A percentile compares a stretch with the other conserved stretches of the same genome.
These are phyloP conservation scores for Arvicanthis niloticus DNA, from an alignment of 2,113 vertebrate genomes.

Conservation along the genomic window DNA sequence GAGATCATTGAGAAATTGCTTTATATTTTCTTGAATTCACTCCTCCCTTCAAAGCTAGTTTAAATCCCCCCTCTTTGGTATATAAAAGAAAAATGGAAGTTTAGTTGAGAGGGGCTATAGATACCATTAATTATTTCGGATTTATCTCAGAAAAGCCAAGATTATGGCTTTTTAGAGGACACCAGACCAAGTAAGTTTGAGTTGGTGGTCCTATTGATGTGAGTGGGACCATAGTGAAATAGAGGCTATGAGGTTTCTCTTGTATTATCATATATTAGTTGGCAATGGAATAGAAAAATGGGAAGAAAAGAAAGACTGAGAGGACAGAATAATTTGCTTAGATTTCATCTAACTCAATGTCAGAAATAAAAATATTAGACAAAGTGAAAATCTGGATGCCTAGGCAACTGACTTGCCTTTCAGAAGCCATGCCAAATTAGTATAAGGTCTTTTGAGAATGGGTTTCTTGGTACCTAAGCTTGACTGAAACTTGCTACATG, in stretches of 20 bases:
- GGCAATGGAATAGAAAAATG: background rate
- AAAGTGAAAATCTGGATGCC: background rate
- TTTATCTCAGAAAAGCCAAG: background rate
- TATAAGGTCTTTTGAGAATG: background rate
- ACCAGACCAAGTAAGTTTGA: background rate
- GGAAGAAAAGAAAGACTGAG: background rate
- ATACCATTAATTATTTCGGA: background rate
- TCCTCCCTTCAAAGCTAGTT: background rate
- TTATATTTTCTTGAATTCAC: conserved; percentile 10
- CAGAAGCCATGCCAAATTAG: background rate
- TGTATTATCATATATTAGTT: background rate
- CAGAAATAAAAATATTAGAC: background rate
- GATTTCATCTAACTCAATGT: background rate
- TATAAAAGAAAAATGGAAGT: background rate
- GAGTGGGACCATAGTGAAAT: background rate
- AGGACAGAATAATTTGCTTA: background rate
- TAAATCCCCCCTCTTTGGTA: background rate
- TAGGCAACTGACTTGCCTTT: background rate
- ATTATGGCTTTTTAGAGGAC: background rate
- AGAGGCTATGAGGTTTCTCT: background rate
- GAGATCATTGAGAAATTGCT: too few species aligned
- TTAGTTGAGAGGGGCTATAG: background rate
- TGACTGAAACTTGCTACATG: background rate
- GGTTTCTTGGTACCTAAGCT: background rate
- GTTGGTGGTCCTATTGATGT: background rate